A percentile compares a stretch with the other conserved stretches of the same genome.
Conservation (phyloP, 1,140 invertebrate genomes). For the Aplysia californica region DNA sequence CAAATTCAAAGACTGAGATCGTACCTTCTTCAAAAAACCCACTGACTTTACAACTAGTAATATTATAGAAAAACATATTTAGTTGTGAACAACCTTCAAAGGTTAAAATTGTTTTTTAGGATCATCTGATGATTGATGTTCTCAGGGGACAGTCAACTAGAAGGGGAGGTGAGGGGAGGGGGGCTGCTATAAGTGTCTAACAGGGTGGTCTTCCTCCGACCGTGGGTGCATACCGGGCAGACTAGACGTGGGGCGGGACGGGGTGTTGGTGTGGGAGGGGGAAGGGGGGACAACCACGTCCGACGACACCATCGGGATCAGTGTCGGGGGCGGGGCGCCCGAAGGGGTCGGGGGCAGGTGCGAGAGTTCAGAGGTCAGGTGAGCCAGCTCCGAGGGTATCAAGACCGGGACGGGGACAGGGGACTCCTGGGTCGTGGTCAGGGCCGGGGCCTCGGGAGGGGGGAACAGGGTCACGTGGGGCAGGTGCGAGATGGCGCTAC, state of each 20-base stretch:
- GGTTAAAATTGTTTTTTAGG: too few species aligned
- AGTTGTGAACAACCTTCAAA: too few species aligned
- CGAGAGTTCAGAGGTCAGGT: background rate
- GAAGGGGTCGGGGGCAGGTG: conserved; percentile 13
- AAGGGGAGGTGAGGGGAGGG: too few species aligned
- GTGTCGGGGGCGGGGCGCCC: background rate
- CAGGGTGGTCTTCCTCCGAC: conserved; percentile 8
- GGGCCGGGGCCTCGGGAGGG: background rate
- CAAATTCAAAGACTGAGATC: too few species aligned
- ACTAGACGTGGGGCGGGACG: background rate
- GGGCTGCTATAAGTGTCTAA: conserved; percentile 22
- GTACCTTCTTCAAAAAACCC: too few species aligned
- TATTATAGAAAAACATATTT: too few species aligned
- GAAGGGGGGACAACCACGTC: background rate
- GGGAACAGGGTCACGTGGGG: conserved; percentile 5
- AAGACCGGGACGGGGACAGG: conserved; percentile 13
- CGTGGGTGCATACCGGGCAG: conserved; percentile 19
- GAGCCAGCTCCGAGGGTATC: background rate
- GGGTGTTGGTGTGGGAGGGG: background rate
- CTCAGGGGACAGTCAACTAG: too few species aligned
- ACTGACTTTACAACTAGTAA: too few species aligned
- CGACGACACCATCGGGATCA: too few species aligned
- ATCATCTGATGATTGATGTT: too few species aligned
- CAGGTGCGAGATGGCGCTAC: background rate
- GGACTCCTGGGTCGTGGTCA: background rate